Base-by-base conservation (phyloP, 2,797 vertebrate species). In the Anisognathus igniventris region DNA sequence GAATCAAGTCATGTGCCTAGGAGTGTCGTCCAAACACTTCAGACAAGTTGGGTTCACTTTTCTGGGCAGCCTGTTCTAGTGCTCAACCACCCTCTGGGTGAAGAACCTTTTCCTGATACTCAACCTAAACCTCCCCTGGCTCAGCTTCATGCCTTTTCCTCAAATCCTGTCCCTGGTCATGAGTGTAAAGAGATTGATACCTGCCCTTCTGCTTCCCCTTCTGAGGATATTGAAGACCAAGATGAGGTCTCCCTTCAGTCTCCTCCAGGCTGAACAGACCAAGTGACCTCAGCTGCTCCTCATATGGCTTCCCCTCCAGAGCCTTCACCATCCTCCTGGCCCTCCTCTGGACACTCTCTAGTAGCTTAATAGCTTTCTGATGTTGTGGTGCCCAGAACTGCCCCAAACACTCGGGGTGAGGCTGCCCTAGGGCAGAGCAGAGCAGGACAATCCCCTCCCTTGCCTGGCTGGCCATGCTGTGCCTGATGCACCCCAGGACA, bases 391-490 rank as follows among this genome's bases (percentile, higher is more conserved):
- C 16, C 23, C 40, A 12, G 8, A 61, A 4, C 31, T 54, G 10
- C 6, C 4, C 27, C 7, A 8, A 24, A 17, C 2, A 30, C 27
- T 75, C 0, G 2, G 48, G 14, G 7, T 61, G 62, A 56, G 48
- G 54, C 62, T 0, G 1, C 15, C 13, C 47, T 33, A 53, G 45
- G 1, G 6, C 60, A 57, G 66, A 53, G 14, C 25, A 66, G 53
- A 39, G 30, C 0, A 0, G 40, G 33, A 60, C 22, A 31, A 15
- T 66, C 28, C 20, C 20, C 12, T 79, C 39, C 45, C 30, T 66
- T 14, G 30, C 31, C 22, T 0, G 0, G 11, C 53, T 53, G 67
- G 7, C 0, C 0, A 8, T 60, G 53, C 33, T 60, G 47, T 16
- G 33, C 33, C 61, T 53, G 61, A 35, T 60, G 45, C 8, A 0